A percentile compares a stretch with the other conserved stretches of the same genome.
These are phyloP conservation scores for Brachyistius frenatus DNA, from an alignment of 2,113 vertebrate species.

Conservation along the genomic window DNA sequence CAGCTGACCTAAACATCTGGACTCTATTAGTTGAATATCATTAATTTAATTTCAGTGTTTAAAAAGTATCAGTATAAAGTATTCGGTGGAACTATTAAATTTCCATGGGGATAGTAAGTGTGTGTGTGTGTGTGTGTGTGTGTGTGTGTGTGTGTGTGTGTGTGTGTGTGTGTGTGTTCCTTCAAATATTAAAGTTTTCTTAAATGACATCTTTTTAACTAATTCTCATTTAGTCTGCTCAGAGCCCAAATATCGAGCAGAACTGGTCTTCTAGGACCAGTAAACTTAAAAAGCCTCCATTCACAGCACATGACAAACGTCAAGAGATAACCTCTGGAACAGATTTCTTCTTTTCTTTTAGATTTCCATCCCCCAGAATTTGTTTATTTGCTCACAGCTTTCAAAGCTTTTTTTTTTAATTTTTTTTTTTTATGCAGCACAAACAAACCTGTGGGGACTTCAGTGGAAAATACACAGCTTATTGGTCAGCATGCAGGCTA, in stretches of 20 bases:
- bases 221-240: background rate
- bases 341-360: background rate
- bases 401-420: background rate
- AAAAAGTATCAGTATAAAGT: too few species aligned
- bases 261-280: background rate
- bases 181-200: background rate
- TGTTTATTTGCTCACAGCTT: background rate
- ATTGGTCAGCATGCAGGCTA: slow-evolving; percentile 6
- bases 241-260: background rate
- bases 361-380: slow-evolving; percentile 2
- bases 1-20: too few species aligned
- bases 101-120: too few species aligned
- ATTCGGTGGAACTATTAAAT: too few species aligned
- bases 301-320: background rate
- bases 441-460: slow-evolving; percentile 12
- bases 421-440: background rate
- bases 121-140: too few species aligned
- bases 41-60: too few species aligned
- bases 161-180: too few species aligned
- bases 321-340: background rate
- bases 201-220: background rate
- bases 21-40: too few species aligned
- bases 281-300: background rate
- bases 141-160: too few species aligned
- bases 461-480: background rate